phyloP scores from a whole-genome alignment of 1,140 invertebrate genomes.

The Neodiprion fabricii region DNA sequence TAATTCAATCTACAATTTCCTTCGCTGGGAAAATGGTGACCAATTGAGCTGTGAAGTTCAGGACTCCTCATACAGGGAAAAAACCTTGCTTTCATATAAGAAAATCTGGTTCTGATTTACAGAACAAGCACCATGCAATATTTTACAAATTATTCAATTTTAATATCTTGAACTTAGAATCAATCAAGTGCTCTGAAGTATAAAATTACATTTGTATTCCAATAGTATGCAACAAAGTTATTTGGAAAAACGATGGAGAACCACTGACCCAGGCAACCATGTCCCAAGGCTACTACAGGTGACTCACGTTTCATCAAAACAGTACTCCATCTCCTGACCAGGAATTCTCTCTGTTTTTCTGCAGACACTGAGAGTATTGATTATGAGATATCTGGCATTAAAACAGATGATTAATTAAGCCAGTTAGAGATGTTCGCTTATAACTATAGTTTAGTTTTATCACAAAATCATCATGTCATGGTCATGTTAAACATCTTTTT shows the following conservation, averaged over 20 bases:
- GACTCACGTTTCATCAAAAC: slow-evolving; percentile 1
- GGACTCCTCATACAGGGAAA: background rate
- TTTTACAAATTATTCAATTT: too few relatives aligned
- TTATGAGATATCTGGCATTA: background rate
- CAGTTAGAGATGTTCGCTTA: too few relatives aligned
- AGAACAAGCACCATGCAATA: too few relatives aligned
- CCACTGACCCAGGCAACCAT: background rate
- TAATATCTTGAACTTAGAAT: too few relatives aligned
- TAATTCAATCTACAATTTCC: background rate
- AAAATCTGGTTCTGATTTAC: too few relatives aligned
- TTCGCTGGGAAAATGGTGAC: background rate
- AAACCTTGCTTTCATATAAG: too few relatives aligned
- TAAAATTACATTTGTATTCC: background rate
- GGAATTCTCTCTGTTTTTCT: background rate
- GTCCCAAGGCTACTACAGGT: background rate
- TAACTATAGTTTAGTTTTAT: too few relatives aligned
- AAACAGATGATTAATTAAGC: too few relatives aligned
- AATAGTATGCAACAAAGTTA: background rate
- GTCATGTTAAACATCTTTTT: too few relatives aligned
- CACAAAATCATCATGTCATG: too few relatives aligned
- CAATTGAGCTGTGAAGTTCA: background rate
- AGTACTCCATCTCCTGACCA: background rate
- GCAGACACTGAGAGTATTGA: background rate
- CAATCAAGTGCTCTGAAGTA: too few relatives aligned
- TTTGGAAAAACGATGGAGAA: background rate